phyloP scores from a whole-genome alignment of 2,888 invertebrate species.

The Hylaea fasciaria region DNA sequence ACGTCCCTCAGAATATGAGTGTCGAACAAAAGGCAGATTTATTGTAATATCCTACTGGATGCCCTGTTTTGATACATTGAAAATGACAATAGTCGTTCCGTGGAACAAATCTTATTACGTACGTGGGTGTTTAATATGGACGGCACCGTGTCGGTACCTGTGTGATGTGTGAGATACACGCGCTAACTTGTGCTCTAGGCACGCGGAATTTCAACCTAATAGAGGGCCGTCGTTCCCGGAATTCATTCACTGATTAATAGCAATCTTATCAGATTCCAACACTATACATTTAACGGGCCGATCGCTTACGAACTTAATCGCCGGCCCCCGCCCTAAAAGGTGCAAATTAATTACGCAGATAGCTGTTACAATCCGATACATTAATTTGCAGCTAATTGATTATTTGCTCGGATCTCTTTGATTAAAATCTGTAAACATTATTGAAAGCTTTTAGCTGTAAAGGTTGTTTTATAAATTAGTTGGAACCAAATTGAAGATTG shows the following conservation, averaged over 20 bases:
- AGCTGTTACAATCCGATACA: slow-evolving; percentile 63
- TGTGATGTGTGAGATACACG: slow-evolving; percentile 7
- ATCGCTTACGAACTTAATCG: slow-evolving; percentile 64
- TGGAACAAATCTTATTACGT: slow-evolving; percentile 8
- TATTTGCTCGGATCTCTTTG: slow-evolving; percentile 57
- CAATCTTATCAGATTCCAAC: slow-evolving; percentile 73
- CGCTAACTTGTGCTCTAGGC: slow-evolving; percentile 10
- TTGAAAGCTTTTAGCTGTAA: slow-evolving; percentile 31
- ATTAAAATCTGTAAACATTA: slow-evolving; percentile 50
- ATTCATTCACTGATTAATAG: slow-evolving; percentile 71
- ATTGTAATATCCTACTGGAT: no score
- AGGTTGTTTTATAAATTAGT: slow-evolving; percentile 25
- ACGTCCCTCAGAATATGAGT: no score
- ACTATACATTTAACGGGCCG: slow-evolving; percentile 65
- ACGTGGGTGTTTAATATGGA: slow-evolving; percentile 4
- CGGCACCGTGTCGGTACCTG: neutral
- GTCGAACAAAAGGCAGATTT: no score
- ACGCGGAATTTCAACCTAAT: slow-evolving; percentile 51
- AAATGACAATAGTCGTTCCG: neutral
- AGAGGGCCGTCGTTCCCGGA: slow-evolving; percentile 56
- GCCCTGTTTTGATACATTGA: no score
- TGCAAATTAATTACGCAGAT: slow-evolving; percentile 75
- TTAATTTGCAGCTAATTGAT: slow-evolving; percentile 66
- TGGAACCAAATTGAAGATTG: slow-evolving; percentile 14
- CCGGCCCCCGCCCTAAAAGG: slow-evolving; percentile 60